A percentile compares a stretch with the other conserved stretches of the same genome.
These are phyloP conservation scores for Drosophila hydei DNA, from an alignment of 1,140 invertebrate species.

Conservation along the genomic window DNA sequence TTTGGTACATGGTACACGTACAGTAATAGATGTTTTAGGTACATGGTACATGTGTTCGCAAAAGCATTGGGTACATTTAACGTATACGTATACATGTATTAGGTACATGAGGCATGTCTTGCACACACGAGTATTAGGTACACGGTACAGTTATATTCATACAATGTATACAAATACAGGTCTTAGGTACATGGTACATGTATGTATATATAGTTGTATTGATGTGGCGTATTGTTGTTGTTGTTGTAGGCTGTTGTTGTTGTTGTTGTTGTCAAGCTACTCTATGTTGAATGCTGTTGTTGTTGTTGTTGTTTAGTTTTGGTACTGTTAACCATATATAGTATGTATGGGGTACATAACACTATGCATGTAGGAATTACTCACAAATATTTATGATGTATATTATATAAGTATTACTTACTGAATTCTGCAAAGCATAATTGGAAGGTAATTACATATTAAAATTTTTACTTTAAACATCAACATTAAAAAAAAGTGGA, in stretches of 20 bases:
- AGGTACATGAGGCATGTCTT: no score
- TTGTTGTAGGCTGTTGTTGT: slow-evolving; percentile 16
- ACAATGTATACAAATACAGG: neutral
- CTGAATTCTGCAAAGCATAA: slow-evolving; percentile 84
- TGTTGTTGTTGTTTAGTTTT: slow-evolving; percentile 33
- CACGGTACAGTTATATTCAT: no score
- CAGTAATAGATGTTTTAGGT: no score
- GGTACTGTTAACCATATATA: slow-evolving; percentile 61
- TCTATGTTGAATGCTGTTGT: slow-evolving; percentile 35
- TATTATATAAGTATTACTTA: slow-evolving; percentile 81
- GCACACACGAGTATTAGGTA: no score
- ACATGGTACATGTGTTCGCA: slow-evolving; percentile 3
- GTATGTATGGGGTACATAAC: slow-evolving; percentile 73
- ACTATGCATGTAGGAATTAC: slow-evolving; percentile 78
- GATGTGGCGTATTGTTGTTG: slow-evolving; percentile 9
- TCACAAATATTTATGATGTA: slow-evolving; percentile 80
- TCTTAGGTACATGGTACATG: neutral
- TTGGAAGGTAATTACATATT: slow-evolving; percentile 82
- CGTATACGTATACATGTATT: no score
- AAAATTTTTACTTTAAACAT: slow-evolving; percentile 79
- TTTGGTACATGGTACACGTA: no score
- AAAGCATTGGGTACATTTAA: slow-evolving; percentile 4
- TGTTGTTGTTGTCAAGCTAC: slow-evolving; percentile 40
- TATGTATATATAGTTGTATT: slow-evolving; percentile 11
- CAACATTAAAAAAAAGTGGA: slow-evolving; percentile 59